Evolutionary conservation across 2,888 invertebrate species (phyloP), one percentile per base, ranked within the genome.

Genomic region (Trisateles emortualis): DNA sequence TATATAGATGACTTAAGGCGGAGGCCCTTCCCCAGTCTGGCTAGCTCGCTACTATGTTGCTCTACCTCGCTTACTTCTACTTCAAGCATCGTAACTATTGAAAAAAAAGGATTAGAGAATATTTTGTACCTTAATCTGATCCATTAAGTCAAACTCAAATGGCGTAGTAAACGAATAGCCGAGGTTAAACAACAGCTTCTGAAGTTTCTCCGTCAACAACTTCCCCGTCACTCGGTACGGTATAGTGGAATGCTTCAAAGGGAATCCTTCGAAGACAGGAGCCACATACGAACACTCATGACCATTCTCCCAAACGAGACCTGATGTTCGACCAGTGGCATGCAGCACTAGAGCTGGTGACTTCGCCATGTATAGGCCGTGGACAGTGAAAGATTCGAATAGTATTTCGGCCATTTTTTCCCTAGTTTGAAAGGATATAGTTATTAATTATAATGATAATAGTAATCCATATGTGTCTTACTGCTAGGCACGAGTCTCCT

Each of bases 91-190:
- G 17, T 14, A 10, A 14, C 9, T 16, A n/a, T n/a, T n/a, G n/a
- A n/a, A n/a, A n/a, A n/a, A n/a, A n/a, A n/a, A n/a, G n/a, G n/a
- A n/a, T n/a, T n/a, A n/a, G n/a, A n/a, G n/a, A n/a, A n/a, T n/a
- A n/a, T n/a, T n/a, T n/a, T n/a, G 16, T 86, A 98, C 98, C 94
- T 98, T 98, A 85, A 98, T 98, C 87, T 96, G 96, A 78, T 98
- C 95, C 54, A 98, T 95, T 76, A 98, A 96, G 94, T 98, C 98
- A 76, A 95, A 94, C 87, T 98, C 98, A 80, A 95, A 95, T 39
- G 96, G 96, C 84, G 98, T 98, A 72, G 97, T 97, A 94, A 98
- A 97, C 58, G 96, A 96, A 92, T 97, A 97, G 70, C 97, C 97
- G 77, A 96, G 94, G 81, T 96, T 95, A 54, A 95, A 94, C 72